phyloP scores from a whole-genome alignment of 1,140 invertebrate species.

The Cotesia vestalis region DNA sequence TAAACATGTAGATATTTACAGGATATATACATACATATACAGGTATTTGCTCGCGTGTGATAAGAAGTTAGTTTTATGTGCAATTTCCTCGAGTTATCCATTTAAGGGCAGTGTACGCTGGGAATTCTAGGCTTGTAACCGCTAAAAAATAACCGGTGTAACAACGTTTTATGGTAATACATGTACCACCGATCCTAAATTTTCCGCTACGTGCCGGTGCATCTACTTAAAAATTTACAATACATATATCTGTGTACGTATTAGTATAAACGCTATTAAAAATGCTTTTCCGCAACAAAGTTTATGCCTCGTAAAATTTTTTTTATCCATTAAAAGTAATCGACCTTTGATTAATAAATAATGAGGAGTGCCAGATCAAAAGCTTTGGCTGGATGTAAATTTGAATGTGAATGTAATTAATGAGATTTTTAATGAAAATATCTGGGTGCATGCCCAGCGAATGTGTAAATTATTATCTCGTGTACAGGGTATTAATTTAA shows the following conservation, averaged over 20 bases:
- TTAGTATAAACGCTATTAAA: too few species aligned
- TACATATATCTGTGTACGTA: neutral
- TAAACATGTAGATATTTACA: conserved; percentile 3
- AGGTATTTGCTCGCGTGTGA: conserved; percentile 34
- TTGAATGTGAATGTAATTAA: too few species aligned
- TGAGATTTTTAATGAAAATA: too few species aligned
- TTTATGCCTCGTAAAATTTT: too few species aligned
- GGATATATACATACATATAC: neutral
- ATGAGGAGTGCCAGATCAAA: neutral
- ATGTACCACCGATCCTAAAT: neutral
- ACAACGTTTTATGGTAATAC: conserved; percentile 15
- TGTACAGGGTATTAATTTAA: too few species aligned
- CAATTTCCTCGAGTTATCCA: conserved; percentile 39
- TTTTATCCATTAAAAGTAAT: neutral
- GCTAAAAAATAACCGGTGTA: neutral
- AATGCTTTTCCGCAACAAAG: too few species aligned
- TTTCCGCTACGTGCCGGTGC: conserved; percentile 25
- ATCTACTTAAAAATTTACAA: conserved; percentile 22
- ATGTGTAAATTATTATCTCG: too few species aligned
- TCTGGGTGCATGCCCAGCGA: too few species aligned
- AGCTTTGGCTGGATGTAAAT: too few species aligned
- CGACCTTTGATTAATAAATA: neutral
- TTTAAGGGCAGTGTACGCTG: neutral
- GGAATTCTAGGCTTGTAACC: too few species aligned
- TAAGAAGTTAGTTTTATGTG: conserved; percentile 39